Evolutionary conservation across 92 coral and sea anemone genomes (phyloP).

Genomic region (Porites cylindrica): DNA sequence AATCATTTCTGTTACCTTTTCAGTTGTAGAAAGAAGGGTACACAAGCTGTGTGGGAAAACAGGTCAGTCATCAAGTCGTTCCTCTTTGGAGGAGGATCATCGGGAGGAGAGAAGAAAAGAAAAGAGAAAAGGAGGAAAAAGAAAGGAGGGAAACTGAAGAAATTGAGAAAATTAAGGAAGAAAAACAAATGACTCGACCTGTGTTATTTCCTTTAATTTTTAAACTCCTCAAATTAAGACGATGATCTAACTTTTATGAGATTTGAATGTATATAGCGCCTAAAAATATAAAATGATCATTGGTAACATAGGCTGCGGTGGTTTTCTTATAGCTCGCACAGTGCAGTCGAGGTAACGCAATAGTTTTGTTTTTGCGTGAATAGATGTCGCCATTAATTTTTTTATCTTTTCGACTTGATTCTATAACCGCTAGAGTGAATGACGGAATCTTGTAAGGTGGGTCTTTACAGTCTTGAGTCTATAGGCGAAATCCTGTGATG

Average conservation of each 20-base stretch:
- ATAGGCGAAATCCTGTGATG: no score
- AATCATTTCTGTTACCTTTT: neutral
- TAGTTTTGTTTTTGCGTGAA: neutral
- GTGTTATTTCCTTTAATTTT: neutral
- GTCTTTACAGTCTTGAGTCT: no score
- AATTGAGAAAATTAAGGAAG: neutral
- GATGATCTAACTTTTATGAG: no score
- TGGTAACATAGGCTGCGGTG: no score
- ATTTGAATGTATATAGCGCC: no score
- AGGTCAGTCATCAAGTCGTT: slow-evolving; percentile 42
- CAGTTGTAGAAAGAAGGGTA: slow-evolving; percentile 69
- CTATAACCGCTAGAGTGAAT: no score
- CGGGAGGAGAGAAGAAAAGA: slow-evolving; percentile 30
- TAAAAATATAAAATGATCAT: no score
- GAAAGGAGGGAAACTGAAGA: slow-evolving; percentile 26
- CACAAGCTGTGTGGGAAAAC: slow-evolving; percentile 78
- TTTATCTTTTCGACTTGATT: no score
- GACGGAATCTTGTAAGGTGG: no score
- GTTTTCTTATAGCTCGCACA: no score
- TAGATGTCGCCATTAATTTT: no score
- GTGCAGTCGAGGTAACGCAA: neutral
- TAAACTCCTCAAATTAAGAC: neutral
- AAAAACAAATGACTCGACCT: slow-evolving; percentile 8
- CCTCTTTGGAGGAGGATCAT: slow-evolving; percentile 56
- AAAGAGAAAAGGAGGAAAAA: slow-evolving; percentile 48